Evolutionary conservation across 2,113 vertebrate species (phyloP).

Genomic region (Riparia riparia): DNA sequence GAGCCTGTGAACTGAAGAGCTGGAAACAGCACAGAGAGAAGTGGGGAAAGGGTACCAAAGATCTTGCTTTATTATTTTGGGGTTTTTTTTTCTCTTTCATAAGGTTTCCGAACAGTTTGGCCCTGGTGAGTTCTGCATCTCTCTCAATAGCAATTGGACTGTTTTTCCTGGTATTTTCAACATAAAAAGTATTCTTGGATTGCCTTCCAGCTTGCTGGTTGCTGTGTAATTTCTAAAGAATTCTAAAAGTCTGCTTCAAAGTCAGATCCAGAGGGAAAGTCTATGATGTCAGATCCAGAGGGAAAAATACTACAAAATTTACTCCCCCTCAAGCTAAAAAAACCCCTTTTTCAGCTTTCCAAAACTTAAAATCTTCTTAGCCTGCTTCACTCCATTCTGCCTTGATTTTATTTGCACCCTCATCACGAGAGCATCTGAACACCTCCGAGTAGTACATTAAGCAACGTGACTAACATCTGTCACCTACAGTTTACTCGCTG

Average conservation of each 20-base stretch:
- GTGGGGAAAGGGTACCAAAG: neutral
- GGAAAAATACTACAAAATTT: constrained; percentile 27
- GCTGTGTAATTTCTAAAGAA: neutral
- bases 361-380: neutral
- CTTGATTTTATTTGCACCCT: constrained; percentile 31
- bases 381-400: neutral
- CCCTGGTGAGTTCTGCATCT: constrained; percentile 11
- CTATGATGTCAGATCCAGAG: neutral
- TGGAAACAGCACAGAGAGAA: neutral
- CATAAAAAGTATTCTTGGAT: neutral
- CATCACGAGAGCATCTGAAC: constrained; percentile 42
- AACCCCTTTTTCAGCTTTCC: neutral
- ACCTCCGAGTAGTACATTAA: constrained; percentile 48
- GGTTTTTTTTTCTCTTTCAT: neutral
- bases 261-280: constrained; percentile 32
- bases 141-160: neutral
- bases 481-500: neutral
- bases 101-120: neutral
- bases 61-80: neutral
- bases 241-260: neutral
- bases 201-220: constrained; percentile 10
- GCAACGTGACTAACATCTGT: constrained; percentile 51
- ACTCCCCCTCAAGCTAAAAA: neutral
- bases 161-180: constrained; percentile 7
- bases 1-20: constrained; percentile 19